Evolutionary conservation across 23 tunicate species (phyloP), one percentile per base, ranked within the genome.

Genomic region (Styela clava): DNA sequence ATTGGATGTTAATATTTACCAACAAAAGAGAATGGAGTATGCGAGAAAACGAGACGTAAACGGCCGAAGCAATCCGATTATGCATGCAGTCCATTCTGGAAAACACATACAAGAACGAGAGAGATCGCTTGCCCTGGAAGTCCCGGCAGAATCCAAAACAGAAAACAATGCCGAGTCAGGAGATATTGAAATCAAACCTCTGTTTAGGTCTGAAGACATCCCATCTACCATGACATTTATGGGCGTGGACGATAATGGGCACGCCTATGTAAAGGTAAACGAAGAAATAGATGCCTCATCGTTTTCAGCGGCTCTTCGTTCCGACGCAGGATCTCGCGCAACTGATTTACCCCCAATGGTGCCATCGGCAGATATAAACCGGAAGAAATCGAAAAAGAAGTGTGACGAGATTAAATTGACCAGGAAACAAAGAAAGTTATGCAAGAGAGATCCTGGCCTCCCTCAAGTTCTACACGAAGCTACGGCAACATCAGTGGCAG

Each of bases 391-490:
- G 21, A 65, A 85, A 32, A 91, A 82, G 64, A 70, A 82, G 76
- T 91, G 97, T 72, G 84, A 86, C 71, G 88, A 33, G 33, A 82
- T 91, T 31, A 78, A 52, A 33, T 61, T 91, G 19, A 91, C 87
- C 7, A 69, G 44, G 37, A 86, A 83, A 52, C 97, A 91, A 83
- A 63, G 86, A 70, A 82, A 68, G 35, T 77, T 86, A 64, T 91
- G 97, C 70, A 78, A 68, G 62, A 62, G 84, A 71, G 97, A 91
- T 79, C 85, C 97, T 34, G 97, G 97, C 2, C 62, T 91, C 82
- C 97, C 97, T 21, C 97, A 91, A 63, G 89, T 91, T 31, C 64
- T 91, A 31, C 72, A 81, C 61, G 89, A 91, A 63, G 97, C 97
- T 33, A 91, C 89, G 44, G 86, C 81, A 69, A 85, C 86, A 1